Evolutionary conservation across 2,888 invertebrate genomes (phyloP).

Genomic region (Hyppa rectilinea): DNA sequence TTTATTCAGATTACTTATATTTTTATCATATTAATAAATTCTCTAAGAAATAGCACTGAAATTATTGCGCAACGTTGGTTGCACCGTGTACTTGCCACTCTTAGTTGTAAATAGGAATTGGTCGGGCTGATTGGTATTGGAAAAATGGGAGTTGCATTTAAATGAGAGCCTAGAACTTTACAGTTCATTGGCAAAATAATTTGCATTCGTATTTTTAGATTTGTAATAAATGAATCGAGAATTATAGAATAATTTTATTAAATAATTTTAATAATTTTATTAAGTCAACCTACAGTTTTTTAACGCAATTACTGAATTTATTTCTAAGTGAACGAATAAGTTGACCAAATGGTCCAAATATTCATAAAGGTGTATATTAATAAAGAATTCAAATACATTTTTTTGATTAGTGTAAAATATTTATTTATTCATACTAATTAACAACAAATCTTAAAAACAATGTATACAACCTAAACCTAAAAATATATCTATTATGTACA

Average conservation of each 20-base stretch:
- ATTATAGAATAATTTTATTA: background rate
- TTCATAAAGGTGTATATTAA: too few relatives aligned
- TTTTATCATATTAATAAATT: background rate
- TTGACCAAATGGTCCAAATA: too few relatives aligned
- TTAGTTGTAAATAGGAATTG: constrained; percentile 51
- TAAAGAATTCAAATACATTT: too few relatives aligned
- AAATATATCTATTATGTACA: too few relatives aligned
- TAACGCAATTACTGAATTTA: background rate
- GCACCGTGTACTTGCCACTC: constrained; percentile 10
- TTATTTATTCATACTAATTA: too few relatives aligned
- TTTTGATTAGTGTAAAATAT: too few relatives aligned
- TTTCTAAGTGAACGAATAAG: too few relatives aligned
- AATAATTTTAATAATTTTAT: too few relatives aligned
- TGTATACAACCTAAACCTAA: too few relatives aligned
- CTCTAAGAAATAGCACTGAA: background rate
- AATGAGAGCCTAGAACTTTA: constrained; percentile 43
- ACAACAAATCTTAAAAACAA: too few relatives aligned
- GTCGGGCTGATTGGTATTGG: constrained; percentile 49
- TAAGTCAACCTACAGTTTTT: background rate
- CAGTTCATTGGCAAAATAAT: constrained; percentile 23
- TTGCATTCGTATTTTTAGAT: background rate
- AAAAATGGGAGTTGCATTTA: constrained; percentile 48
- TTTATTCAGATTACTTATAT: background rate
- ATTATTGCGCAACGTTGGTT: constrained; percentile 32
- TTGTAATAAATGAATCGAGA: background rate